phyloP scores from a whole-genome alignment of 2,797 vertebrate genomes.

The Hyperoplus immaculatus region DNA sequence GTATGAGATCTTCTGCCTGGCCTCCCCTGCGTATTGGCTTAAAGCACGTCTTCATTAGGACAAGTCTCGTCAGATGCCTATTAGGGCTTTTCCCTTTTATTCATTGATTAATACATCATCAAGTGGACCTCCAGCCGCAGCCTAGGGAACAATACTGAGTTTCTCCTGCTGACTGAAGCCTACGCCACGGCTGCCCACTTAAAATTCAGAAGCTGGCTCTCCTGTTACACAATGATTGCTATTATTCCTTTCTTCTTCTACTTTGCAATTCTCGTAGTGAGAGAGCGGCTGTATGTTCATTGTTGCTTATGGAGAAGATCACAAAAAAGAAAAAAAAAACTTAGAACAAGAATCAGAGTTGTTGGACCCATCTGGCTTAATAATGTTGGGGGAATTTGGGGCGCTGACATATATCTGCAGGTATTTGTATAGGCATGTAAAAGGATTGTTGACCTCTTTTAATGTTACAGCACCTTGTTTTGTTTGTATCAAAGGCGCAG shows the following conservation, averaged over 20 bases:
- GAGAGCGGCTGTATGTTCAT: conserved; percentile 16
- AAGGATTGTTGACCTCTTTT: conserved; percentile 53
- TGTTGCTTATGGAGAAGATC: conserved; percentile 4
- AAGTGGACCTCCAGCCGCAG: conserved; percentile 37
- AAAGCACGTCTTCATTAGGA: conserved; percentile 46
- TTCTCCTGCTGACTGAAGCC: conserved; percentile 38
- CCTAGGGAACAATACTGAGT: conserved; percentile 20
- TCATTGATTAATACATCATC: conserved; percentile 68
- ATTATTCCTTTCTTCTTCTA: conserved; percentile 36
- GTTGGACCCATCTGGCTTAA: conserved; percentile 24
- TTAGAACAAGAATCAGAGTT: background rate
- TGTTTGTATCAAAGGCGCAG: conserved; percentile 45
- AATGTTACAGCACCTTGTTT: conserved; percentile 50
- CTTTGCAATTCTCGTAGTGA: background rate
- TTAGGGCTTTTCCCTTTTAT: conserved; percentile 55
- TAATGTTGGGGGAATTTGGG: background rate
- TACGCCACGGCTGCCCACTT: conserved; percentile 46
- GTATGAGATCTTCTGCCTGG: background rate
- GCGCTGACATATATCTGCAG: background rate
- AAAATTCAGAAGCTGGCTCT: conserved; percentile 44
- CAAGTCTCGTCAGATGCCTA: conserved; percentile 31
- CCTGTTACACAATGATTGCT: conserved; percentile 60
- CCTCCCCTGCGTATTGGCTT: background rate
- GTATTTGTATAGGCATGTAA: conserved; percentile 20
- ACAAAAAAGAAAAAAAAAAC: background rate